Evolutionary conservation across 2,113 vertebrate genomes (phyloP).

Genomic region (Antechinus stuartii): DNA sequence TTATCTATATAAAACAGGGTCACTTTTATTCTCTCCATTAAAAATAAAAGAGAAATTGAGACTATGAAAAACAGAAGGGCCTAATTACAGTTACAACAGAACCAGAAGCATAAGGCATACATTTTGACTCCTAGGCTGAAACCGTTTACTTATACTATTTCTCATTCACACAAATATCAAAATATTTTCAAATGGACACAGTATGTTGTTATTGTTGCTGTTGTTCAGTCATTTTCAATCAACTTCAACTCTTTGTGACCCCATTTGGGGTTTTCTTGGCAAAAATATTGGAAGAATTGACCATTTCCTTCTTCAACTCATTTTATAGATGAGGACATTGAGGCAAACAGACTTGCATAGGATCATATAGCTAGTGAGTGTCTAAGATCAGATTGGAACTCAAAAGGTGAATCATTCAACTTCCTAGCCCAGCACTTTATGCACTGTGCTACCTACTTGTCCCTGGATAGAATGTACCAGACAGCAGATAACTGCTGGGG

Average conservation of each 20-base stretch:
- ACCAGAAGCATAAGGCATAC: background rate
- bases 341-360: background rate
- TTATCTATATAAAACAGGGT: background rate
- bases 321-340: background rate
- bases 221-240: background rate
- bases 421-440: background rate
- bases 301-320: background rate
- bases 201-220: background rate
- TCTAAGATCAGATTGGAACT: background rate
- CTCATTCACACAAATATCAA: background rate
- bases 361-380: background rate
- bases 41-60: background rate
- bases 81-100: background rate
- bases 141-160: background rate
- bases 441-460: background rate
- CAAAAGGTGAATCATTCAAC: background rate
- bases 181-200: background rate
- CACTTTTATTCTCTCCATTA: conserved; percentile 11
- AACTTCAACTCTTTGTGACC: background rate
- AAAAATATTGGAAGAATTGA: background rate
- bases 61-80: background rate
- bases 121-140: background rate
- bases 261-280: background rate
- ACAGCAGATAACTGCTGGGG: no score
- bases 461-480: background rate